These are phyloP conservation scores for Labeo calbasu DNA, from an alignment of 2,797 vertebrate species.

Conservation along the genomic window DNA sequence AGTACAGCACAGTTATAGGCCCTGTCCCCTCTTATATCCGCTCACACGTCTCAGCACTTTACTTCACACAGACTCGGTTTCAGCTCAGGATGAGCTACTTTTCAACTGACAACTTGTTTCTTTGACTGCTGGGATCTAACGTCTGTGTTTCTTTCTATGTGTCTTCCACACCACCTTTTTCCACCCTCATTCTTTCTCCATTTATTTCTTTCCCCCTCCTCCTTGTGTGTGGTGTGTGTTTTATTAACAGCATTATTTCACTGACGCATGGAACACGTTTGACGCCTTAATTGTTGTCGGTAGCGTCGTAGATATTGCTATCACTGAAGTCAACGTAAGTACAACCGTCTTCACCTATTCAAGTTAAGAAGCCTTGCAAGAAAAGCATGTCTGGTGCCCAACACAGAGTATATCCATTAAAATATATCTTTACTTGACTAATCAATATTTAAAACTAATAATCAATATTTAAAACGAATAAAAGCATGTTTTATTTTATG, in stretches of 20 bases:
- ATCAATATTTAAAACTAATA: no score
- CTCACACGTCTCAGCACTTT: conserved; percentile 57
- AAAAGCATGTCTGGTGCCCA: conserved; percentile 56
- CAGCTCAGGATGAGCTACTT: conserved; percentile 27
- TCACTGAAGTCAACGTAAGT: conserved; percentile 98
- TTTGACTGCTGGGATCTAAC: conserved; percentile 41
- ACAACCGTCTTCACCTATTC: conserved; percentile 47
- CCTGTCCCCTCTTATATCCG: conserved; percentile 56
- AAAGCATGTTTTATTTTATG: no score
- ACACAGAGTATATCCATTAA: background rate
- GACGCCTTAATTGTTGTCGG: conserved; percentile 99
- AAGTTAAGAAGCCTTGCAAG: conserved; percentile 66
- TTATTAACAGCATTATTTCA: conserved; percentile 99
- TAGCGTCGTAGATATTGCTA: conserved; percentile 99
- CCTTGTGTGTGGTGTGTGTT: conserved; percentile 67
- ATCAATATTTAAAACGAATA: no score
- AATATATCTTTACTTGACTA: background rate
- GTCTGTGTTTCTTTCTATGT: conserved; percentile 56
- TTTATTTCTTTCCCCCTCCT: conserved; percentile 16
- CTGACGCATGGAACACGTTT: conserved; percentile 99
- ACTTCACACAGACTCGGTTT: conserved; percentile 47
- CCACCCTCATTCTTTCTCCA: conserved; percentile 67
- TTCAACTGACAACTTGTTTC: conserved; percentile 19
- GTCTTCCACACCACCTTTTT: conserved; percentile 55
- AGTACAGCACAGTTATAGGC: conserved; percentile 81